A percentile compares a stretch with the other conserved stretches of the same genome.
Conservation (phyloP, 1,140 invertebrate genomes). For the Bombus superbus region DNA sequence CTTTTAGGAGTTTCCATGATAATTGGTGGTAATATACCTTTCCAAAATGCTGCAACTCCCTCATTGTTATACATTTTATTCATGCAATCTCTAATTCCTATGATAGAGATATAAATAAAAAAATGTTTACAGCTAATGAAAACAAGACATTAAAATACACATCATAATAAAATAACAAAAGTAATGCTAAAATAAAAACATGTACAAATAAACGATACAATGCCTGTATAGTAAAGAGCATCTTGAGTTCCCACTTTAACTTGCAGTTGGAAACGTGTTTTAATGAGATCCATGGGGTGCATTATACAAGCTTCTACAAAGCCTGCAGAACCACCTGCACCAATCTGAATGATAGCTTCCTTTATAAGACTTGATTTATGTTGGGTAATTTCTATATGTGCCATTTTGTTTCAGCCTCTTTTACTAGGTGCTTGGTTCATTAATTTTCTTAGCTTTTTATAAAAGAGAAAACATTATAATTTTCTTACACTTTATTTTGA, state of each 20-base stretch:
- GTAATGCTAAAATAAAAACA: background rate
- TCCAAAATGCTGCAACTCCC: constrained; percentile 92
- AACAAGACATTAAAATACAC: constrained; percentile 21
- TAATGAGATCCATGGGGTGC: constrained; percentile 96
- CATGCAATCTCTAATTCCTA: constrained; percentile 93
- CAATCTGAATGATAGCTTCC: constrained; percentile 92
- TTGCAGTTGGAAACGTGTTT: constrained; percentile 94
- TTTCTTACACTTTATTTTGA: background rate
- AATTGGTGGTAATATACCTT: constrained; percentile 96
- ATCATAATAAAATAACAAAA: background rate
- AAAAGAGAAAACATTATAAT: background rate
- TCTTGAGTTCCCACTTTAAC: constrained; percentile 80
- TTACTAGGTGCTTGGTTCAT: background rate
- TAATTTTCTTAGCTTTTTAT: background rate
- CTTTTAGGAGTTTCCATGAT: constrained; percentile 97
- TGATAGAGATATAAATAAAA: background rate
- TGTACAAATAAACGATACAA: constrained; percentile 37
- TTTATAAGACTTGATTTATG: constrained; percentile 81
- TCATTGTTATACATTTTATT: constrained; percentile 93
- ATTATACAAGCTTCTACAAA: constrained; percentile 97
- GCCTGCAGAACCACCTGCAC: constrained; percentile 94
- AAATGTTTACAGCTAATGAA: constrained; percentile 26
- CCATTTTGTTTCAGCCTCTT: constrained; percentile 21
- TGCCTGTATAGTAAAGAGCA: constrained; percentile 84
- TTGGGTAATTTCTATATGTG: constrained; percentile 36